Conservation (phyloP, 2,888 invertebrate species). For the Ectemnius continuus region DNA sequence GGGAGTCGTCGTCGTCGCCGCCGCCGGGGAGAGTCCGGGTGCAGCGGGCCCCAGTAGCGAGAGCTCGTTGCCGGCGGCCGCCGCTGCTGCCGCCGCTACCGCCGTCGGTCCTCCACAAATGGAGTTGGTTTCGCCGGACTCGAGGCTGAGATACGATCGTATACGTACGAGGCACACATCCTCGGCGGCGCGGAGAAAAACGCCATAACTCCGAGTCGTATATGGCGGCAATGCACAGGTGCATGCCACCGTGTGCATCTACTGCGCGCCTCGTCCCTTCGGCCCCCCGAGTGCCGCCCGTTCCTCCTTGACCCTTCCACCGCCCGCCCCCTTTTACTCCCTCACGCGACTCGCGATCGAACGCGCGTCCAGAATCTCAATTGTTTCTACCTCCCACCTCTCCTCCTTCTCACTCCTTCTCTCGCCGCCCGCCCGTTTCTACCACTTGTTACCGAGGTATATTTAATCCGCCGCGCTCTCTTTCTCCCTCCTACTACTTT, state of each 20-base stretch:
- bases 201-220: conserved; percentile 76
- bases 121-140: conserved; percentile 73
- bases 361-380: conserved; percentile 73
- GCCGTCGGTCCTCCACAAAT: conserved; percentile 72
- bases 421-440: conserved; percentile 4
- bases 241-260: conserved; percentile 66
- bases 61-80: conserved; percentile 16
- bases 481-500: conserved; percentile 31
- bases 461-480: not conserved
- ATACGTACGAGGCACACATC: conserved; percentile 48
- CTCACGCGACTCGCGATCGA: conserved; percentile 53
- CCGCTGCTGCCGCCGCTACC: conserved; percentile 31
- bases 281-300: conserved; percentile 40
- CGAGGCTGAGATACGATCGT: conserved; percentile 73
- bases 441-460: too few relatives aligned
- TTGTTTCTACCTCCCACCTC: conserved; percentile 61
- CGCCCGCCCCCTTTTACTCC: conserved; percentile 37
- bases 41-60: conserved; percentile 10
- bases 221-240: conserved; percentile 77
- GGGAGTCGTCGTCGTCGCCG: conserved; percentile 31
- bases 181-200: conserved; percentile 69
- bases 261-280: conserved; percentile 43
- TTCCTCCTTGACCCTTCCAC: conserved; percentile 47
- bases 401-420: conserved; percentile 35
- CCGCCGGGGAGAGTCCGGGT: conserved; percentile 49